These are phyloP conservation scores for Siniperca obscura DNA, from an alignment of 2,797 vertebrate species.

Conservation along the genomic window DNA sequence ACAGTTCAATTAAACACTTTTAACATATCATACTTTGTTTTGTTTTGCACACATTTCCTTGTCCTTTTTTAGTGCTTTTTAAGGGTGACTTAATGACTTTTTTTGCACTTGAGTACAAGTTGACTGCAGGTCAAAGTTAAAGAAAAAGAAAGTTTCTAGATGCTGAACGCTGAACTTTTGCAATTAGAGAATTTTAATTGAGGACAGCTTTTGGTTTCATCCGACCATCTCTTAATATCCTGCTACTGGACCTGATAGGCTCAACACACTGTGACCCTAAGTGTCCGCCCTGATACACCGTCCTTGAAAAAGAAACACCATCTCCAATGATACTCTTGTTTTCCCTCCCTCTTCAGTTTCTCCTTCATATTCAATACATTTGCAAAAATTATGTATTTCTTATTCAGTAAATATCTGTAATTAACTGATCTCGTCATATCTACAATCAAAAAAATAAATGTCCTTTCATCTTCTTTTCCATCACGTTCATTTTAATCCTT, in stretches of 20 bases:
- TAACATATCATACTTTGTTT: constrained; percentile 5
- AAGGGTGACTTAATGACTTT: not conserved
- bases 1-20: constrained; percentile 4
- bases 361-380: constrained; percentile 32
- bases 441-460: not conserved
- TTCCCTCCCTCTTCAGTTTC: constrained; percentile 35
- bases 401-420: constrained; percentile 15
- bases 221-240: constrained; percentile 52
- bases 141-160: constrained; percentile 9
- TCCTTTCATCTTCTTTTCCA: not conserved
- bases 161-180: not conserved
- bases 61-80: not conserved
- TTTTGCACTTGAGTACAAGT: not conserved
- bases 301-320: constrained; percentile 66
- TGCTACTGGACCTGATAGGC: constrained; percentile 47
- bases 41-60: not conserved
- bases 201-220: constrained; percentile 39
- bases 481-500: constrained; percentile 24
- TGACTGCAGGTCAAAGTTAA: not conserved
- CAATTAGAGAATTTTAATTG: constrained; percentile 47
- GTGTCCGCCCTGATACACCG: constrained; percentile 33
- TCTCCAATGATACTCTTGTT: constrained; percentile 22
- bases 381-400: not conserved
- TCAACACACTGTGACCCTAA: constrained; percentile 47
- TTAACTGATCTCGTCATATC: constrained; percentile 2